phyloP scores from a whole-genome alignment of 1,140 invertebrate genomes.

The Thalassaphorura encarpata region DNA sequence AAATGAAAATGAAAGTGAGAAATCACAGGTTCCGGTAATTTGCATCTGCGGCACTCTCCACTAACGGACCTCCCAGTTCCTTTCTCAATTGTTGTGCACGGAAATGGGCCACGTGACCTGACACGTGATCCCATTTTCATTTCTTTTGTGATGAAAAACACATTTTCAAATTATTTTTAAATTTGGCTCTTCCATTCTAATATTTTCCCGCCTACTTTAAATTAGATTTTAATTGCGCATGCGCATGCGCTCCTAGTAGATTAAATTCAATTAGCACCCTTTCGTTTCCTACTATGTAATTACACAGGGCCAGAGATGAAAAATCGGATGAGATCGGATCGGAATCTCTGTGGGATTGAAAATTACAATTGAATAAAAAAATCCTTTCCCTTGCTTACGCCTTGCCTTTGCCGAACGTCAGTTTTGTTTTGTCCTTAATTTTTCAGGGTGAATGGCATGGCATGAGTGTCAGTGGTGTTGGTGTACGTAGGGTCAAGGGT shows the following conservation, averaged over 20 bases:
- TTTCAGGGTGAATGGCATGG: background rate
- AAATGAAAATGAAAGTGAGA: background rate
- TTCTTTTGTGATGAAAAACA: background rate
- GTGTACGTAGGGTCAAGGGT: constrained; percentile 18
- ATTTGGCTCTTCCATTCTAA: background rate
- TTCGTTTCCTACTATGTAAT: background rate
- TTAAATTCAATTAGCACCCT: constrained; percentile 6
- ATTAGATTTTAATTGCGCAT: no score
- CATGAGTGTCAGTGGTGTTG: background rate
- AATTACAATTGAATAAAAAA: constrained; percentile 6
- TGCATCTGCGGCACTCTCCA: background rate
- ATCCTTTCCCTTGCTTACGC: background rate
- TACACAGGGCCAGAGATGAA: background rate
- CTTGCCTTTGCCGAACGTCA: background rate
- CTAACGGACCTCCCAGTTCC: background rate
- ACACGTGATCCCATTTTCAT: background rate
- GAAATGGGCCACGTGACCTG: background rate
- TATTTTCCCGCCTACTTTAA: no score
- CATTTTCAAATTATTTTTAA: background rate
- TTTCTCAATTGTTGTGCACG: background rate
- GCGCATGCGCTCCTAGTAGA: background rate
- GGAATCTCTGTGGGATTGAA: background rate
- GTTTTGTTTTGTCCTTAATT: background rate
- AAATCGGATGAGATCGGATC: background rate
- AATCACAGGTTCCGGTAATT: background rate